These are phyloP conservation scores for Porites australiensis DNA, from an alignment of 64 coral and sea anemone genomes.

Conservation along the genomic window DNA sequence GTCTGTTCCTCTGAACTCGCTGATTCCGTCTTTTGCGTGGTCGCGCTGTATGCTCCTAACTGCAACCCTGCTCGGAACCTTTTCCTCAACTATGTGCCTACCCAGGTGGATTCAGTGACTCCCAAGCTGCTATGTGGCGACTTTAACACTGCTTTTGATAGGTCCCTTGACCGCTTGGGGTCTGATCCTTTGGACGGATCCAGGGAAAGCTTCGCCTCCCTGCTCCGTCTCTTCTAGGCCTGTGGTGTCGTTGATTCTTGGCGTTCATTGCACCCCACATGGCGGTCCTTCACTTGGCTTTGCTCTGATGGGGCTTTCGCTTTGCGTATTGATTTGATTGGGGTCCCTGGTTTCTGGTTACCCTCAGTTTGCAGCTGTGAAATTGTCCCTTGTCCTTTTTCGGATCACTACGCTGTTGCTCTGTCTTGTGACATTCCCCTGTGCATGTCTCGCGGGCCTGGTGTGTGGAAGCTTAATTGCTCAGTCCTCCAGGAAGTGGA, in stretches of 20 bases:
- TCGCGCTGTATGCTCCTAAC: constrained; percentile 3
- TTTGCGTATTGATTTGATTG: neutral
- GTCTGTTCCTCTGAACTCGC: neutral
- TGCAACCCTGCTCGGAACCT: neutral
- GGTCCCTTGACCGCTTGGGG: neutral
- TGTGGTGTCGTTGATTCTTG: neutral
- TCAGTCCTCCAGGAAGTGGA: neutral
- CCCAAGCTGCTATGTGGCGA: neutral
- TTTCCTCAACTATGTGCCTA: neutral
- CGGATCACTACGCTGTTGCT: constrained; percentile 39
- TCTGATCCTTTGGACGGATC: neutral
- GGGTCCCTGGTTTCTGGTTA: neutral
- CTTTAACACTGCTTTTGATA: constrained; percentile 16
- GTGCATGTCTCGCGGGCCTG: neutral
- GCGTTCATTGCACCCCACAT: neutral
- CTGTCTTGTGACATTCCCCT: neutral
- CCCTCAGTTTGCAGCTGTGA: neutral
- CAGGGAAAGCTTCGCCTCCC: neutral
- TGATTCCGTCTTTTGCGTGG: neutral
- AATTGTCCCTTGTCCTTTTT: constrained; percentile 25
- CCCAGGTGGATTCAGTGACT: neutral
- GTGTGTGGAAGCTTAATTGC: constrained; percentile 25
- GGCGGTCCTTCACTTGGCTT: neutral
- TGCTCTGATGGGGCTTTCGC: neutral
- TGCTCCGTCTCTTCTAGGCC: neutral